Base-by-base conservation (phyloP, 2,113 vertebrate genomes). In the Australoheros scitulus region DNA sequence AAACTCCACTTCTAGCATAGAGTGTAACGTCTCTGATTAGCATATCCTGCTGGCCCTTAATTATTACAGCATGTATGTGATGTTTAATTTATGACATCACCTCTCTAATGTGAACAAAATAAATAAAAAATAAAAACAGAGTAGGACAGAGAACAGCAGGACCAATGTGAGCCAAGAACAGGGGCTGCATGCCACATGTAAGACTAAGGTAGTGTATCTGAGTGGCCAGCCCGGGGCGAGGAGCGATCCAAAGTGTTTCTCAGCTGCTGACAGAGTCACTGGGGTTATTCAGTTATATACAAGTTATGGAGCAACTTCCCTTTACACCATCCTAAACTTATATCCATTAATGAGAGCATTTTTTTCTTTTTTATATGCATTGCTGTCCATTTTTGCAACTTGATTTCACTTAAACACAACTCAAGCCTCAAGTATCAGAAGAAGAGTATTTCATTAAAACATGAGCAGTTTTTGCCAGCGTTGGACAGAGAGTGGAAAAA, bases 31-130 rank as follows among this genome's bases (percentile, higher is more conserved):
- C 88, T 93, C 60, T 90, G 85, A 94, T 92, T 87, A 92, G 81
- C 84, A 88, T 89, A 89, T 85, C 82, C 86, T 87, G 85, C 87
- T 86, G 77, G 86, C 56, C 72, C 68, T 79, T 92, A 89, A 91
- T 92, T 91, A 90, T 82, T 92, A 84, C 85, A 91, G 79, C 80
- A 47, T 91, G 90, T 80, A 83, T 77, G 85, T 63, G 83, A 92
- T 92, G 89, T 94, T 93, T 92, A 91, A 92, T 94, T 94, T 86
- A 94, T 91, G 80, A 93, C 84, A 90, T 92, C 90, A 90, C 79
- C 81, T 77, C 61, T 82, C 61, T 60, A 79, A 86, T 68, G 70
- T 85, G 61, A 75, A 81, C 65, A 84, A 81, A 86, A 38, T 36
- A 81, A 88, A 80, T 77, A 65, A 32, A 72, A 34, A 70, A 70